Evolutionary conservation across 2,113 vertebrate species (phyloP).

Genomic region (Pteruthius melanotis): DNA sequence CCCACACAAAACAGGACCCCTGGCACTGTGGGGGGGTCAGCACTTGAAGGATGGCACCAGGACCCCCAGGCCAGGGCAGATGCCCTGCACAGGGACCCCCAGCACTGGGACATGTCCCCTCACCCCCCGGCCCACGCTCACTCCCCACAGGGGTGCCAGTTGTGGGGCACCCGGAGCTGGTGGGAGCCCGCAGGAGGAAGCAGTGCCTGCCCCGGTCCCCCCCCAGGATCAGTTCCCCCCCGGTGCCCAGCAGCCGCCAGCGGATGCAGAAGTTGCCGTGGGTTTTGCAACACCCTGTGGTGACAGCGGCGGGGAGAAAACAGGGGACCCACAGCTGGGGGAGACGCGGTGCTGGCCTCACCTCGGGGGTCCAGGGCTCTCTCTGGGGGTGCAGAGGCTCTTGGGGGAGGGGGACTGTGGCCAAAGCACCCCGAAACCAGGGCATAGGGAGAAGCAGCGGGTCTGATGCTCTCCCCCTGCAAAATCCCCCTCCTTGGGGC

Average conservation of each 20-base stretch:
- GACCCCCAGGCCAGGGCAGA: not conserved
- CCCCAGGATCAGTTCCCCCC: rapidly evolving
- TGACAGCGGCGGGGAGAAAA: rapidly evolving
- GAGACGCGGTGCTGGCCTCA: not conserved
- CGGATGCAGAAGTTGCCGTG: not conserved
- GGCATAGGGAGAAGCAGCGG: not conserved
- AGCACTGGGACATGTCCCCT: not conserved
- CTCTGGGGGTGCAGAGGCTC: not conserved
- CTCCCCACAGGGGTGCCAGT: not conserved
- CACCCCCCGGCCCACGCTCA: not conserved
- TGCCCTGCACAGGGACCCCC: not conserved
- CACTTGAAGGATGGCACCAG: not conserved
- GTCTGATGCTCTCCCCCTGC: not conserved
- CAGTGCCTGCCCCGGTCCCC: not conserved
- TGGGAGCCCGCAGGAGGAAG: not conserved
- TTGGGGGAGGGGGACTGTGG: rapidly evolving
- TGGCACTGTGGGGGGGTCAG: rapidly evolving
- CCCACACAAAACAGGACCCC: not conserved
- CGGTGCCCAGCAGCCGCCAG: not conserved
- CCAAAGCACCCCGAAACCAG: not conserved
- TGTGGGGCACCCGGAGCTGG: not conserved
- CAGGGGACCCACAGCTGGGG: not conserved
- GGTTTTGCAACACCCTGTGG: not conserved
- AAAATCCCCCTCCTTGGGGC: not conserved
- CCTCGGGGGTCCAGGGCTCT: not conserved